These are phyloP conservation scores for Mimumesa dahlbomi DNA, from an alignment of 2,888 invertebrate genomes.

Conservation along the genomic window DNA sequence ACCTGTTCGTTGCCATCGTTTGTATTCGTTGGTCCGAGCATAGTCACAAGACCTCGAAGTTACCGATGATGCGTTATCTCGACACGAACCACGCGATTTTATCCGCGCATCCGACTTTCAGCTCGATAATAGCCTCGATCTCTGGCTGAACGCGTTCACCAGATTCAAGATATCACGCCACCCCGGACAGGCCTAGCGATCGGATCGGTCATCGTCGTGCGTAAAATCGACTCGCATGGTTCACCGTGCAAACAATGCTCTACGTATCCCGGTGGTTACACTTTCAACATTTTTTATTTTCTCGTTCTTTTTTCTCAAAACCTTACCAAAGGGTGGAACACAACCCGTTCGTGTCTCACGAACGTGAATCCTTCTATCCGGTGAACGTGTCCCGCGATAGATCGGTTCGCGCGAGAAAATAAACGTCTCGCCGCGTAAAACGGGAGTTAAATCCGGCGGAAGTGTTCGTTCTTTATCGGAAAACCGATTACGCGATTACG, in stretches of 20 bases:
- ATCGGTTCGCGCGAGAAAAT: no score
- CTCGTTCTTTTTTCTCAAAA: no score
- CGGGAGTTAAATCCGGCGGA: no score
- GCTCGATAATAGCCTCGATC: constrained; percentile 72
- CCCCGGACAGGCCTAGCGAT: constrained; percentile 57
- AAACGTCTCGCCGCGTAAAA: no score
- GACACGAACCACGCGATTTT: constrained; percentile 69
- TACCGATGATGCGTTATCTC: constrained; percentile 69
- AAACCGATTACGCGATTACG: no score
- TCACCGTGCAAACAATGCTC: background rate
- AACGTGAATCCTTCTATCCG: no score
- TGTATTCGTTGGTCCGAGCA: constrained; percentile 45
- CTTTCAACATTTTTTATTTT: no score
- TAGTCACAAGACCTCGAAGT: constrained; percentile 61
- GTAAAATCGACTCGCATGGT: constrained; percentile 28
- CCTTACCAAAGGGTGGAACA: no score
- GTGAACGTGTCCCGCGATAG: no score
- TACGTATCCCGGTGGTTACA: no score
- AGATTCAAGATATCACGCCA: constrained; percentile 70
- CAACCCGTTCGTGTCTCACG: no score
- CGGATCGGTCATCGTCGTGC: constrained; percentile 56
- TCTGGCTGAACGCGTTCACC: constrained; percentile 41
- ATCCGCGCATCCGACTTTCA: constrained; percentile 71
- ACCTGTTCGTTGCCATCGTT: background rate
- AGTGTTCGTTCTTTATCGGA: no score